A percentile compares a stretch with the other conserved stretches of the same genome.
These are phyloP conservation scores for Rhinolophus sinicus DNA, from an alignment of 2,113 vertebrate species.

Conservation along the genomic window DNA sequence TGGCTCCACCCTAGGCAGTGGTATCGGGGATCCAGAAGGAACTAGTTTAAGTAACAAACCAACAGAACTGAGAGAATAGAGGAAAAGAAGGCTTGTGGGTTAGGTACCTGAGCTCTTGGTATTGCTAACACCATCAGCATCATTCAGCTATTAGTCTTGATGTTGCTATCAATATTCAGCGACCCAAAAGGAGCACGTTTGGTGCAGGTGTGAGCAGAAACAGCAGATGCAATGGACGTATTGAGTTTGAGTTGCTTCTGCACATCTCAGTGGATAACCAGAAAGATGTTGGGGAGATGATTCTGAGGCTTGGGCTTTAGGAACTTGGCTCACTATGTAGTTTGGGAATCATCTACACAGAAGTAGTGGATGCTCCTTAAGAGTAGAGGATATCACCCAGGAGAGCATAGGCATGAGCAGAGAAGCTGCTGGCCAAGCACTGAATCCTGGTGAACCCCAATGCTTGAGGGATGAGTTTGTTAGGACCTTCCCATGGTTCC, in stretches of 20 bases:
- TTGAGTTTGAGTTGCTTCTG: neutral
- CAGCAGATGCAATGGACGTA: neutral
- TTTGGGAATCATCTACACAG: neutral
- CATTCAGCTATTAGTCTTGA: neutral
- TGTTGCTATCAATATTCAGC: neutral
- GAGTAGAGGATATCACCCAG: neutral
- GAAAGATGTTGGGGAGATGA: neutral
- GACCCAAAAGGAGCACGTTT: neutral
- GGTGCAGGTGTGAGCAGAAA: neutral
- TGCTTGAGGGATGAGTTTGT: neutral
- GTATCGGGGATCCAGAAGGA: neutral
- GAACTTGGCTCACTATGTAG: neutral
- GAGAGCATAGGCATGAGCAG: neutral
- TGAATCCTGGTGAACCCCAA: neutral
- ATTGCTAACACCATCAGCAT: neutral
- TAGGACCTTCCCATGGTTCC: neutral
- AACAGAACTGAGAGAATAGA: neutral
- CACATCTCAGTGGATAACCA: neutral
- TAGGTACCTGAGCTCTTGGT: neutral
- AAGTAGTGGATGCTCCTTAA: neutral
- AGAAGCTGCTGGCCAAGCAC: neutral
- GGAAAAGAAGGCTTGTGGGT: neutral
- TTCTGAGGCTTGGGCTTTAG: neutral
- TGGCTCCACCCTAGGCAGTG: neutral
- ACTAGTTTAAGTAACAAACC: neutral